These are phyloP conservation scores for Chalcis sispes DNA, from an alignment of 2,888 invertebrate species.

Conservation along the genomic window DNA sequence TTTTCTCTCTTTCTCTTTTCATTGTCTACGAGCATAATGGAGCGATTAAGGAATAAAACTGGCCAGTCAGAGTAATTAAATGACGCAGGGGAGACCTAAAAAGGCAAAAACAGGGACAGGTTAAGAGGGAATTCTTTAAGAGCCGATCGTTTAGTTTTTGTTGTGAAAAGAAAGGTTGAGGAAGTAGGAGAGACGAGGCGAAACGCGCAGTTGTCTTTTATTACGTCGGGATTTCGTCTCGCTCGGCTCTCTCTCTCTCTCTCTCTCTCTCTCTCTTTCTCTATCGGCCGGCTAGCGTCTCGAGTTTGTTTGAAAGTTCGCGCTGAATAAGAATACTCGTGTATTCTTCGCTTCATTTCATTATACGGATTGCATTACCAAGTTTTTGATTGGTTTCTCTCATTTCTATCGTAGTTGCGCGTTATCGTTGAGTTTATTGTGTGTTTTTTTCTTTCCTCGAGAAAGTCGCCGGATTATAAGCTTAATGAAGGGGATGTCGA, in stretches of 20 bases:
- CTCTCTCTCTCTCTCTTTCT: too few species aligned
- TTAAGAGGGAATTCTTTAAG: slow-evolving; percentile 34
- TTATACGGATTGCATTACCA: slow-evolving; percentile 27
- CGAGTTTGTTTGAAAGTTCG: too few species aligned
- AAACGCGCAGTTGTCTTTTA: slow-evolving; percentile 35
- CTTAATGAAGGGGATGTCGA: background rate
- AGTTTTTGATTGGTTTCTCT: slow-evolving; percentile 26
- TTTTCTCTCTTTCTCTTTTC: slow-evolving; percentile 10
- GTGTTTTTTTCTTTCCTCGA: background rate
- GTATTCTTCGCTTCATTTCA: slow-evolving; percentile 34
- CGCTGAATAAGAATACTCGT: slow-evolving; percentile 5
- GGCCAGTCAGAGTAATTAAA: slow-evolving; percentile 51
- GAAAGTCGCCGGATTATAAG: background rate
- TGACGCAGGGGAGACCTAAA: slow-evolving; percentile 46
- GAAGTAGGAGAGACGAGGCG: too few species aligned
- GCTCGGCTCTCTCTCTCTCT: too few species aligned
- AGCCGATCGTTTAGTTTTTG: slow-evolving; percentile 35
- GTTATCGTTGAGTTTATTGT: background rate
- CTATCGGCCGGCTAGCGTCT: too few species aligned
- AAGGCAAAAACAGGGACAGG: slow-evolving; percentile 57
- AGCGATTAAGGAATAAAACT: slow-evolving; percentile 58
- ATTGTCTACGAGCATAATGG: slow-evolving; percentile 53
- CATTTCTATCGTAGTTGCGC: background rate
- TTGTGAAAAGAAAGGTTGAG: background rate
- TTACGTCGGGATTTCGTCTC: background rate